A percentile compares a stretch with the other conserved stretches of the same genome.
Evolutionary conservation across 2,113 vertebrate species (phyloP).

Genomic region (Tringa solitaria): DNA sequence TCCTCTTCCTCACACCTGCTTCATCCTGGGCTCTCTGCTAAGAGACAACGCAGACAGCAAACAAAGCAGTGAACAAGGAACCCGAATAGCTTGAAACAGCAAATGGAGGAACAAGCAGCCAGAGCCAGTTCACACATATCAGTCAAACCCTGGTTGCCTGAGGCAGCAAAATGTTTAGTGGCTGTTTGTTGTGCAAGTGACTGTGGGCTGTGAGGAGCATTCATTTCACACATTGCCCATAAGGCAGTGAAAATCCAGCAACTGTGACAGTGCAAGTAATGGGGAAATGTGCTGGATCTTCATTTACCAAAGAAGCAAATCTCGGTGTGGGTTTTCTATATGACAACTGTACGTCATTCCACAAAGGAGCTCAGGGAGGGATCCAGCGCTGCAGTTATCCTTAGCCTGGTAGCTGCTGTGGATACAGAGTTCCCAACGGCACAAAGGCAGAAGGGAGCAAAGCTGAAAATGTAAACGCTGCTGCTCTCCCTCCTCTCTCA

Average conservation of each 20-base stretch:
- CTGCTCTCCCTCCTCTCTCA: background rate
- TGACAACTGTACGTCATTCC: background rate
- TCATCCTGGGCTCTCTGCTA: background rate
- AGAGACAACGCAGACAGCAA: background rate
- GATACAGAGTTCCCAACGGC: background rate
- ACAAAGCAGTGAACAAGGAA: background rate
- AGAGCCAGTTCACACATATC: slow-evolving; percentile 21
- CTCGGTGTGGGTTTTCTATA: background rate
- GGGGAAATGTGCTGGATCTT: background rate
- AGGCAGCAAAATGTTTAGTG: slow-evolving; percentile 43
- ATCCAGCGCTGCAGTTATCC: background rate
- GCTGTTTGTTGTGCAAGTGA: slow-evolving; percentile 55
- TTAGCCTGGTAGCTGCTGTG: background rate
- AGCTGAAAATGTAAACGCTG: background rate
- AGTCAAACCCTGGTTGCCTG: slow-evolving; percentile 22
- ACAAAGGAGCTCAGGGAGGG: background rate
- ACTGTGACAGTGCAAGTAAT: background rate
- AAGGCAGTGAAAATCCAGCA: background rate
- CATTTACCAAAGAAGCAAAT: background rate
- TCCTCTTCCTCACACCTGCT: background rate
- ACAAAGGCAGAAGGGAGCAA: background rate
- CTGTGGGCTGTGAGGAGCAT: background rate
- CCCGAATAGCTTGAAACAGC: background rate
- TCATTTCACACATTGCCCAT: slow-evolving; percentile 37
- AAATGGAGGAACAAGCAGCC: background rate